Base-by-base conservation (phyloP, 2,888 invertebrate species). In the Cantharis nigra region DNA sequence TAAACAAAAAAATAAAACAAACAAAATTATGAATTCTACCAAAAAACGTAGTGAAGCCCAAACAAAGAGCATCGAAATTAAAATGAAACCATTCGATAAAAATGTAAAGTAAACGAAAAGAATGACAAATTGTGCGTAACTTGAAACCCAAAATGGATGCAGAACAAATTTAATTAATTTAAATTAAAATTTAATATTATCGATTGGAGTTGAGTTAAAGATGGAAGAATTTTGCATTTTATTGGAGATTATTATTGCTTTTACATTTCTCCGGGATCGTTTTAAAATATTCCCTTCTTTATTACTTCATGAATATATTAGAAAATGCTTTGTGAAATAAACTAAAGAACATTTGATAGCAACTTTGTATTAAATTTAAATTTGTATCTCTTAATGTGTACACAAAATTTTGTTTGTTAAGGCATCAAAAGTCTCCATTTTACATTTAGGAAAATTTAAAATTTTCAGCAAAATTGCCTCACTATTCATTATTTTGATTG, bases 261-360 rank as follows among this genome's bases (percentile, higher is more conserved):
- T 75, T 72, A 75, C 75, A 78, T 78, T 78, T 75, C 72, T 16
- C n/a, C 49, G 62, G 70, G 72, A 75, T 72, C 72, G 72, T 72
- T 75, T 75, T 72, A 67, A 72, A 78, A 78, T 78, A 75, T 72
- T 75, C 72, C 67, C 72, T 70, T 74, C 77, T 74, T 74, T 74
- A 77, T 77, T 77, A 77, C 74, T 78, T 70, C 78, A 75, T 78
- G 78, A 78, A 78, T 78, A 75, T 72, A 78, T 78, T 78, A 78
- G 72, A 70, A 75, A 78, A 75, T 78, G 75, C 78, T 78, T 78
- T 78, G 64, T 64, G 62, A 69, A 26, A 67, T 33, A 72, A 78
- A 75, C 78, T 72, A 74, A 74, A 67, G 63, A 71, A 72, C 74
- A 72, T 78, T 78, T 49, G 49, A 49, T 49, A 49, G 49, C 49